phyloP scores from a whole-genome alignment of 1,140 invertebrate species.

The Lutraria rhynchaena region DNA sequence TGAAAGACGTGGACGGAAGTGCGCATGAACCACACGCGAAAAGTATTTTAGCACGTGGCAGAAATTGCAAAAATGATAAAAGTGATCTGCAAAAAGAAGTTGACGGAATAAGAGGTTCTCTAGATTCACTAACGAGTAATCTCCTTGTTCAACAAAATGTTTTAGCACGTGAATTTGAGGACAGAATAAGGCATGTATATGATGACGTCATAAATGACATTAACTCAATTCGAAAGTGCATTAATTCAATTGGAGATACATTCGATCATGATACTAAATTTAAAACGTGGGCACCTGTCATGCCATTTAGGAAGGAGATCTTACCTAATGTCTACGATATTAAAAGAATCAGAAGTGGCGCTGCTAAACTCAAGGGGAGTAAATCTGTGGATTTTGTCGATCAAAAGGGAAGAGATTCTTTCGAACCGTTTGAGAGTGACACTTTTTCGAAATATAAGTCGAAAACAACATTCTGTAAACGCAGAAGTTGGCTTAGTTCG shows the following conservation, averaged over 20 bases:
- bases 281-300: constrained; percentile 34
- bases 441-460: background rate
- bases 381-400: constrained; percentile 57
- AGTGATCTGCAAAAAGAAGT: constrained; percentile 19
- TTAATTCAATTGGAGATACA: constrained; percentile 28
- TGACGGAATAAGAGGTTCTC: constrained; percentile 18
- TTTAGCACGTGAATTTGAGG: constrained; percentile 48
- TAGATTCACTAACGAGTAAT: constrained; percentile 18
- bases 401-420: constrained; percentile 1
- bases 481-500: constrained; percentile 15
- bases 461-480: constrained; percentile 13
- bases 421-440: background rate
- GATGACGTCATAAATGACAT: constrained; percentile 56
- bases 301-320: constrained; percentile 32
- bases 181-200: constrained; percentile 31
- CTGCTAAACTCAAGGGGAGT: constrained; percentile 27
- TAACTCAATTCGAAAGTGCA: constrained; percentile 24
- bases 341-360: background rate
- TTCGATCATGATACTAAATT: constrained; percentile 27
- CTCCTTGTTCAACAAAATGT: constrained; percentile 28
- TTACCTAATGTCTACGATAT: background rate
- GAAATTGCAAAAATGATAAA: no score
- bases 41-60: no score
- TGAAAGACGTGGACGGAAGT: no score
- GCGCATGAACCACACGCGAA: no score